phyloP scores from a whole-genome alignment of 2,797 vertebrate species.

The Ceryle rudis region DNA sequence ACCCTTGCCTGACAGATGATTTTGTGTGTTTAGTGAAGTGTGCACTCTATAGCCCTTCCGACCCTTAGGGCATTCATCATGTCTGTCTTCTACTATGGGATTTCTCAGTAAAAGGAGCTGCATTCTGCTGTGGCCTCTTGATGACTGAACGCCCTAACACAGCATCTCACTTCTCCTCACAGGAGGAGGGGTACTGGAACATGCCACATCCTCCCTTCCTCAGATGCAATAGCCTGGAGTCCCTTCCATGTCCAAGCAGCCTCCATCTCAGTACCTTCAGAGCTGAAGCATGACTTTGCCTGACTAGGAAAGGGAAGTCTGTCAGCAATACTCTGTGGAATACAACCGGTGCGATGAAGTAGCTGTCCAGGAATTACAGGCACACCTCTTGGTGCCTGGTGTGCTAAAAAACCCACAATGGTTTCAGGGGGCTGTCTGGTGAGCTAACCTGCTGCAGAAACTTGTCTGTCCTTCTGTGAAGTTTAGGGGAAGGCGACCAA shows the following conservation, averaged over 20 bases:
- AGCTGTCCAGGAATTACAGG: not conserved
- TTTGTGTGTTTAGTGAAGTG: not conserved
- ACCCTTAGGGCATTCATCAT: not conserved
- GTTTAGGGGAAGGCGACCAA: not conserved
- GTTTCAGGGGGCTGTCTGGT: not conserved
- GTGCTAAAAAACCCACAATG: not conserved
- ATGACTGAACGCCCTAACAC: not conserved
- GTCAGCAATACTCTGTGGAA: not conserved
- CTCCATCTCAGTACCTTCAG: not conserved
- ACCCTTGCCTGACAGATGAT: constrained; percentile 3
- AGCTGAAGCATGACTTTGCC: not conserved
- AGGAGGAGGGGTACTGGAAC: not conserved
- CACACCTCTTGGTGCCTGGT: not conserved
- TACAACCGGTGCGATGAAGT: not conserved
- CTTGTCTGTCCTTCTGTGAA: not conserved
- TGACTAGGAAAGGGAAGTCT: not conserved
- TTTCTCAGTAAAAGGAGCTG: not conserved
- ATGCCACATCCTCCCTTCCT: not conserved
- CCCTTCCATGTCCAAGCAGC: accelerated
- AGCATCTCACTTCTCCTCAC: not conserved
- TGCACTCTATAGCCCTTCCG: not conserved
- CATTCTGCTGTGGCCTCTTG: not conserved
- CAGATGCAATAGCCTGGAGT: not conserved
- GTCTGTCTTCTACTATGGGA: not conserved
- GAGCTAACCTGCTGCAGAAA: not conserved